Evolutionary conservation across 92 coral and sea anemone species (phyloP).

Genomic region (Epizoanthus stellaris): DNA sequence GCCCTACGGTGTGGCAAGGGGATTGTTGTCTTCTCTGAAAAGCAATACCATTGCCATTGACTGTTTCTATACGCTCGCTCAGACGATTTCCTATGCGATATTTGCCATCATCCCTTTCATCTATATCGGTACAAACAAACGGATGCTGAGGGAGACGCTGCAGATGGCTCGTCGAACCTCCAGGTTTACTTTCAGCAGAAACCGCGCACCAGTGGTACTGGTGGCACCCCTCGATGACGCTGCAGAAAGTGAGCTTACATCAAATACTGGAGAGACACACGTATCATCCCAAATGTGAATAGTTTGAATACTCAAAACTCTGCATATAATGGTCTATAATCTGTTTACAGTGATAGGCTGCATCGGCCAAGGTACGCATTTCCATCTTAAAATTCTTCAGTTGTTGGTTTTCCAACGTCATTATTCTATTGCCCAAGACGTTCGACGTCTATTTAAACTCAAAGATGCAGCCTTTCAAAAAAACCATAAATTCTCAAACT

Average conservation of each 20-base stretch:
- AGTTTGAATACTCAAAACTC: neutral
- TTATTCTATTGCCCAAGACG: too few species aligned
- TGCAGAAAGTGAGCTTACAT: neutral
- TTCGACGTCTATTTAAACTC: too few species aligned
- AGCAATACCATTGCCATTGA: neutral
- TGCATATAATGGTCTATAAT: too few species aligned
- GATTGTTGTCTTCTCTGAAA: neutral
- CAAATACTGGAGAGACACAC: neutral
- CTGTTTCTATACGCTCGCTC: neutral
- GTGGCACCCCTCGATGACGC: neutral
- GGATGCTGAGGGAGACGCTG: neutral
- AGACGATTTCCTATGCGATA: neutral
- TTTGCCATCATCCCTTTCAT: conserved; percentile 4
- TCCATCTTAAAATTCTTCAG: too few species aligned
- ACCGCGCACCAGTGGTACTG: too few species aligned
- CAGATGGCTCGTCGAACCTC: too few species aligned
- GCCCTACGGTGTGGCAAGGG: neutral
- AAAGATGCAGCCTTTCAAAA: too few species aligned
- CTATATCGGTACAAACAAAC: neutral
- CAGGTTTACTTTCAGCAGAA: too few species aligned
- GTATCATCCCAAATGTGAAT: conserved; percentile 2
- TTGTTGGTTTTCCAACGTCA: too few species aligned
- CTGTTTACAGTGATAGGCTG: too few species aligned
- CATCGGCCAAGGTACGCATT: too few species aligned
- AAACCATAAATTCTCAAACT: too few species aligned